phyloP scores from a whole-genome alignment of 2,113 vertebrate species.

The Bothrops jararaca region DNA sequence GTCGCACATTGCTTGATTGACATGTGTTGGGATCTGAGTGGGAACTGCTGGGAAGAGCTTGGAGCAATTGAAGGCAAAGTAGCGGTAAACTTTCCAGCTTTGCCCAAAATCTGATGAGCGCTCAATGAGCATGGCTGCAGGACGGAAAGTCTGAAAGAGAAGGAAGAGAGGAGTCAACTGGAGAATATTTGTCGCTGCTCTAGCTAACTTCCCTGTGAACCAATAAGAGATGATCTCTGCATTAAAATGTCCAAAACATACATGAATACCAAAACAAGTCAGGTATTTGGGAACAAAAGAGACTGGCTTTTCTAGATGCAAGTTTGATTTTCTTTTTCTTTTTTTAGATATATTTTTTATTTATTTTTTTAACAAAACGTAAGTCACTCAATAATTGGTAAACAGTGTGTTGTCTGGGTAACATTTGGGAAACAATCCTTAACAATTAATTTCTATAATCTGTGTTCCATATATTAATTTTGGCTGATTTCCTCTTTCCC shows the following conservation, averaged over 20 bases:
- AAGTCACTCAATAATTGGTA: too few species aligned
- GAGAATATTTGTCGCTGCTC: background rate
- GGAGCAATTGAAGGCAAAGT: slow-evolving; percentile 85
- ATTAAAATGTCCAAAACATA: background rate
- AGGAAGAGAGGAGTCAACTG: background rate
- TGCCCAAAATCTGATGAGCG: slow-evolving; percentile 75
- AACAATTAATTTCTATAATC: too few species aligned
- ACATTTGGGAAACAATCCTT: too few species aligned
- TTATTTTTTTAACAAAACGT: too few species aligned
- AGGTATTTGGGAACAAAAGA: background rate
- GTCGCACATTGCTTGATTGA: slow-evolving; percentile 82
- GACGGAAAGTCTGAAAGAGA: slow-evolving; percentile 77
- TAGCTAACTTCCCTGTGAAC: background rate
- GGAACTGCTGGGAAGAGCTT: slow-evolving; percentile 74
- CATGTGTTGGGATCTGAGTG: slow-evolving; percentile 58
- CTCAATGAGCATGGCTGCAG: slow-evolving; percentile 84
- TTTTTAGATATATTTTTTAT: too few species aligned
- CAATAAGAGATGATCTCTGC: background rate
- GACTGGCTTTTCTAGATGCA: background rate
- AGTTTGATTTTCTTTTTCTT: background rate
- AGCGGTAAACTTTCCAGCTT: slow-evolving; percentile 80
- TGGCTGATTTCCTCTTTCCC: too few species aligned
- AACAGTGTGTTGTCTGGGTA: too few species aligned
- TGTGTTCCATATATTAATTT: too few species aligned
- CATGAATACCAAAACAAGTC: background rate